Conservation (phyloP, 2,888 invertebrate species). For the Leptinotarsa rubiginosa region DNA sequence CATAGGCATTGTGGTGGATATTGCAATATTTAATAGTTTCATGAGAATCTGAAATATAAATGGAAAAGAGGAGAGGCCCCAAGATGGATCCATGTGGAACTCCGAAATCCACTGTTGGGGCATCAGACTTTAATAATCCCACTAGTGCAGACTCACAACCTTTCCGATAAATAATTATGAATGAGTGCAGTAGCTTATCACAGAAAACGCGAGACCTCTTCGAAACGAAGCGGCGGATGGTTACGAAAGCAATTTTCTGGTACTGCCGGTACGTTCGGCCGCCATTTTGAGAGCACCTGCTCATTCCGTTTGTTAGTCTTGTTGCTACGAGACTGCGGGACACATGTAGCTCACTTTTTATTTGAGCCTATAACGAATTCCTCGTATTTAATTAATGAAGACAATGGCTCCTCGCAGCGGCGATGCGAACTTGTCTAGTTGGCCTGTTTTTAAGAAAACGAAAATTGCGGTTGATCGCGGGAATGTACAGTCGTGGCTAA, state of each 20-base stretch:
- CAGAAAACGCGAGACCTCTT: not conserved
- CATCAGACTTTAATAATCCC: too few relatives aligned
- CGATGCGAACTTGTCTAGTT: not conserved
- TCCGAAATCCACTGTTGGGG: too few relatives aligned
- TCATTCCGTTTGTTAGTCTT: slow-evolving; percentile 60
- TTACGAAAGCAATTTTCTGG: slow-evolving; percentile 20
- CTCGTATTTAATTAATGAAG: slow-evolving; percentile 43
- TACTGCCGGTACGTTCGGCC: slow-evolving; percentile 36
- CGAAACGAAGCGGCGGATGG: not conserved
- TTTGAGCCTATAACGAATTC: slow-evolving; percentile 42
- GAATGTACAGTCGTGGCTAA: slow-evolving; percentile 12
- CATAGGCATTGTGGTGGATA: too few relatives aligned
- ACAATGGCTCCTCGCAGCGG: slow-evolving; percentile 33
- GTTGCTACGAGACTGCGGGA: slow-evolving; percentile 58
- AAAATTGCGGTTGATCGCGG: slow-evolving; percentile 17
- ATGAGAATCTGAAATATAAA: too few relatives aligned
- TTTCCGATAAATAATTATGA: too few relatives aligned
- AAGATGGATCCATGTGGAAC: too few relatives aligned
- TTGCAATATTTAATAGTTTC: too few relatives aligned
- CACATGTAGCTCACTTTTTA: slow-evolving; percentile 54
- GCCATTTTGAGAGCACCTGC: slow-evolving; percentile 63
- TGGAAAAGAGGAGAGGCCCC: too few relatives aligned
- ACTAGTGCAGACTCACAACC: too few relatives aligned
- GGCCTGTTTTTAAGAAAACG: slow-evolving; percentile 22
- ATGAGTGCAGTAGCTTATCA: too few relatives aligned